These are phyloP conservation scores for Metaphire vulgaris DNA, from an alignment of 1,140 invertebrate species.

Conservation along the genomic window DNA sequence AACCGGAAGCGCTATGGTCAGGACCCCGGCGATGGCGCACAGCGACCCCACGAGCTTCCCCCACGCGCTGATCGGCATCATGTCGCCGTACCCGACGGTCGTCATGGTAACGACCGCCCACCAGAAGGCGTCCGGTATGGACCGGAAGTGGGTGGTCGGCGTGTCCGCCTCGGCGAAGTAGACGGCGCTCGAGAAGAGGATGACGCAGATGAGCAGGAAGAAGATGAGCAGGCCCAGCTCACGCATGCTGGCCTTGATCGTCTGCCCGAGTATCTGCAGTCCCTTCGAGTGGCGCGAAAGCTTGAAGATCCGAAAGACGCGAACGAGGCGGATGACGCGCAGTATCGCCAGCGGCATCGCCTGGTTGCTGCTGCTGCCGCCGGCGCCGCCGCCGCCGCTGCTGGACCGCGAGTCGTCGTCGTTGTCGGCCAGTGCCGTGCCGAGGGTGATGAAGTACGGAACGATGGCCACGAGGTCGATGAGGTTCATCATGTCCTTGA, in stretches of 20 bases:
- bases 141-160: slow-evolving; percentile 91
- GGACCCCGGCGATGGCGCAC: too few relatives aligned
- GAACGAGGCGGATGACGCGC: slow-evolving; percentile 51
- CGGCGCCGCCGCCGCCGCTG: too few relatives aligned
- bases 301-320: too few relatives aligned
- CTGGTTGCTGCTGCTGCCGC: slow-evolving; percentile 59
- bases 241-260: slow-evolving; percentile 98
- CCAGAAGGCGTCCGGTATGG: slow-evolving; percentile 67
- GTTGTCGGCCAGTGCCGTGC: slow-evolving; percentile 92
- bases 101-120: too few relatives aligned
- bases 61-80: slow-evolving; percentile 91
- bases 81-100: slow-evolving; percentile 94
- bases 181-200: too few relatives aligned
- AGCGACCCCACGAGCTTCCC: too few relatives aligned
- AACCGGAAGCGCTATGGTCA: too few relatives aligned
- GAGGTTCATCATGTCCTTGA: slow-evolving; percentile 88
- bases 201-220: too few relatives aligned
- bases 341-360: slow-evolving; percentile 54
- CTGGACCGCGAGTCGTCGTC: too few relatives aligned
- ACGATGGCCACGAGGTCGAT: slow-evolving; percentile 97
- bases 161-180: too few relatives aligned
- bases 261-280: slow-evolving; percentile 64
- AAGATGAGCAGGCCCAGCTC: too few relatives aligned
- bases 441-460: slow-evolving; percentile 98
- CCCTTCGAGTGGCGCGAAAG: too few relatives aligned